A percentile compares a stretch with the other conserved stretches of the same genome.
Evolutionary conservation across 2,888 invertebrate genomes (phyloP).

Genomic region (Andrena marginata): DNA sequence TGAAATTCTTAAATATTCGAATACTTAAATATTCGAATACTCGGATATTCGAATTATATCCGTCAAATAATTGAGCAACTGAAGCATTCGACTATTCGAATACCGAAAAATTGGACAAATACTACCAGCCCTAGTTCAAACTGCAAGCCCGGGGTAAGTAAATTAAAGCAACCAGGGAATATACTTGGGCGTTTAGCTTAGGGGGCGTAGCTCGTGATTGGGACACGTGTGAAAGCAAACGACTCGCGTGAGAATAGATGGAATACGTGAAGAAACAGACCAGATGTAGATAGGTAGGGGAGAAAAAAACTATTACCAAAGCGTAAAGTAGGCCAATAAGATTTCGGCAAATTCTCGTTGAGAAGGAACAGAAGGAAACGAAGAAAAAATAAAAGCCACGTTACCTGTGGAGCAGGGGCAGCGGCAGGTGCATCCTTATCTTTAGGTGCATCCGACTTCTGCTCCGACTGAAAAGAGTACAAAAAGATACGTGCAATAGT

Average conservation of each 20-base stretch:
- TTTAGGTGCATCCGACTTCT: constrained; percentile 82
- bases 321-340: not conserved
- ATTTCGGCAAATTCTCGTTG: not conserved
- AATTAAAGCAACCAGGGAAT: not conserved
- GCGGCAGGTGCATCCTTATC: constrained; percentile 81
- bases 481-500: constrained; percentile 82
- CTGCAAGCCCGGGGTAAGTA: not conserved
- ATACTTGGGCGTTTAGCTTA: no score
- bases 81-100: no score
- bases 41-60: no score
- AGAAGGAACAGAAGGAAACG: constrained; percentile 56
- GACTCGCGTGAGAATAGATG: not conserved
- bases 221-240: not conserved
- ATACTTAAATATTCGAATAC: no score
- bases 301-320: not conserved
- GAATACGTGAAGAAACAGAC: not conserved
- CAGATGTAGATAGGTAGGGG: not conserved
- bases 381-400: constrained; percentile 73
- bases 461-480: constrained; percentile 84
- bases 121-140: not conserved
- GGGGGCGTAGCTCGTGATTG: no score
- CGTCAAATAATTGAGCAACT: no score
- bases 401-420: constrained; percentile 83
- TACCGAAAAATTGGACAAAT: no score
- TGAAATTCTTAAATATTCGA: no score